A percentile compares a stretch with the other conserved stretches of the same genome.
Conservation (phyloP, 2,113 vertebrate genomes). For the Carassius carassius region DNA sequence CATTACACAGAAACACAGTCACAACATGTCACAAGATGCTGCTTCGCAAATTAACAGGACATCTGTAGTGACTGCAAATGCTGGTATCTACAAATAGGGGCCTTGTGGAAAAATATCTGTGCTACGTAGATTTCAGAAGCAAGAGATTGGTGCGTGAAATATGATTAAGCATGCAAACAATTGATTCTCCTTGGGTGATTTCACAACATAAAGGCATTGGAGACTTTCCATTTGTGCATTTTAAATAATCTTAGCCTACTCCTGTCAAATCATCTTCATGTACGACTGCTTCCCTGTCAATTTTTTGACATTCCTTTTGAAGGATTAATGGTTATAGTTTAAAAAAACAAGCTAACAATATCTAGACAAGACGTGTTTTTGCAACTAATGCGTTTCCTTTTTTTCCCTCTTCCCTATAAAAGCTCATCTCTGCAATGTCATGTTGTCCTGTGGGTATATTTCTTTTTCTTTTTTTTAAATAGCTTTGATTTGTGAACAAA, state of each 20-base stretch:
- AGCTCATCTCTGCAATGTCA: constrained; percentile 15
- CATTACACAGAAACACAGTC: not conserved
- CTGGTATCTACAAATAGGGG: not conserved
- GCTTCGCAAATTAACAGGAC: not conserved
- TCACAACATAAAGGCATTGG: not conserved
- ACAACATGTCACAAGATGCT: not conserved
- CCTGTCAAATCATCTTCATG: not conserved
- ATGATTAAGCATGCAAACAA: constrained; percentile 10
- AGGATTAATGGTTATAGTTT: constrained; percentile 1
- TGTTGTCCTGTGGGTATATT: not conserved
- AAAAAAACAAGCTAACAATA: not conserved
- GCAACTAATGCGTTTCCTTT: not conserved
- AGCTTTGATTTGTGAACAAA: not conserved
- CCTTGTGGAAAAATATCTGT: not conserved
- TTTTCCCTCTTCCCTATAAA: not conserved
- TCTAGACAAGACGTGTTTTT: not conserved
- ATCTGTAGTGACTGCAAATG: not conserved
- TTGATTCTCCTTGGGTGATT: constrained; percentile 16
- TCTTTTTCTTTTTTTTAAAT: not conserved
- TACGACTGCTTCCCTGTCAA: not conserved
- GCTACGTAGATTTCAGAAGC: not conserved
- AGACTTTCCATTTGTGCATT: not conserved
- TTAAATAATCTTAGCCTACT: not conserved
- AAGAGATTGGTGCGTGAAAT: not conserved
- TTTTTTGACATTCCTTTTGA: not conserved